These are phyloP conservation scores for Aptenodytes forsteri DNA, from an alignment of 2,113 vertebrate species.

Conservation along the genomic window DNA sequence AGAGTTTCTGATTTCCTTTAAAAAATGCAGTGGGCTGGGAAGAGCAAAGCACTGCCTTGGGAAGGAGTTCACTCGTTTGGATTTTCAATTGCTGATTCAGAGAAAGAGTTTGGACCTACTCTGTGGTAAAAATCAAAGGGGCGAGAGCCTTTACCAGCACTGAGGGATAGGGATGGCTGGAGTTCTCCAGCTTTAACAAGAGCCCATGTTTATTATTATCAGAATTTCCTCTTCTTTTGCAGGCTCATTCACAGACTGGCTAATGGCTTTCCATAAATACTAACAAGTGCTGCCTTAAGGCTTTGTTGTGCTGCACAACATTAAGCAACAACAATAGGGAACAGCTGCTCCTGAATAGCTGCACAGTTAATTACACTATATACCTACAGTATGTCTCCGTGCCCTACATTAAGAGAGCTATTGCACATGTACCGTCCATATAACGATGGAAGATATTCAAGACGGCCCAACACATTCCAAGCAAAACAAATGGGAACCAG, in stretches of 20 bases:
- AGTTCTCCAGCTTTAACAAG: background rate
- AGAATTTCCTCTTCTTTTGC: conserved; percentile 34
- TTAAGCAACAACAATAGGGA: conserved; percentile 58
- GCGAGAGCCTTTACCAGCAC: background rate
- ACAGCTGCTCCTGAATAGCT: conserved; percentile 50
- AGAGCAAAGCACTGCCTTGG: background rate
- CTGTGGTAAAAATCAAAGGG: background rate
- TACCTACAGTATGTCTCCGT: background rate
- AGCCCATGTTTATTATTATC: background rate
- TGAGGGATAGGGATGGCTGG: background rate
- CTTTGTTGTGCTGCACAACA: conserved; percentile 36
- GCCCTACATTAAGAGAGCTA: background rate
- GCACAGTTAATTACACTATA: conserved; percentile 15
- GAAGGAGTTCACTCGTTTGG: background rate
- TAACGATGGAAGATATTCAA: background rate
- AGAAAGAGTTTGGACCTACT: background rate
- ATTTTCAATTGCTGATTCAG: background rate
- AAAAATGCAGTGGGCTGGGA: background rate
- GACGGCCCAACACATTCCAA: background rate
- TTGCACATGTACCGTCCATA: background rate
- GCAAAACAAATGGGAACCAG: conserved; percentile 34
- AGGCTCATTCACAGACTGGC: conserved; percentile 26
- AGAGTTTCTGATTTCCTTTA: conserved; percentile 38
- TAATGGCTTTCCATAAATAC: conserved; percentile 60
- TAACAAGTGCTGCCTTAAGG: conserved; percentile 53